Evolutionary conservation across 35 echinoderm and acorn worm species (phyloP), one percentile per base, ranked within the genome.

Genomic region (Ophioderma brevispina): DNA sequence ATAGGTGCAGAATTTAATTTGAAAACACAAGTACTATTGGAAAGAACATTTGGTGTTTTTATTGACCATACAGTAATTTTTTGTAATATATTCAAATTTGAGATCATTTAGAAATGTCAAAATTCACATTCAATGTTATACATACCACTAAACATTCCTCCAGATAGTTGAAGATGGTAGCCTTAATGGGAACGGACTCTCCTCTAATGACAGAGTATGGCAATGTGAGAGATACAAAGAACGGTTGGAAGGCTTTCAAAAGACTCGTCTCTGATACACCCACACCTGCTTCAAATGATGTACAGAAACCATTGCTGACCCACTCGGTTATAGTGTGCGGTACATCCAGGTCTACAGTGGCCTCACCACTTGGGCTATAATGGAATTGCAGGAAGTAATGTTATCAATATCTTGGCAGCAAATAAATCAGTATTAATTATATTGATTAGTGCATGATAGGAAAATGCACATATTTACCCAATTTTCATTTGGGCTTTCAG

Each of bases 171-270:
- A 98, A 98, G 38, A 98, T 87, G 4, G 90, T 98, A 31, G 92
- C 90, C 31, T 64, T 87, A 28, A 98, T 76, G 11, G 96, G 92
- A 3, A 98, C 94, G 0, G 82, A 87, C 78, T 98, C 96, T 3
- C 93, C 96, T 80, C 96, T 82, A 79, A 98, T 93, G 31, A 98
- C 96, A 13, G 96, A 98, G 79, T 98, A 98, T 19, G 96, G 96
- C 36, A 98, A 80, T 10, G 93, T 98, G 31, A 95, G 94, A 0
- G 96, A 98, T 31, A 94, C 64, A 76, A 98, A 98, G 84, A 98
- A 98, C 23, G 96, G 96, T 63, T 95, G 92, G 90, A 98, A 98
- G 19, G 96, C 96, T 4, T 79, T 40, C 25, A 98, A 87, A 21
- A 38, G 86, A 28, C 85, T 92, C 0, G 96, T 88, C 1, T 33